Percentiles rank a stretch among this genome's conserved stretches.
Evolutionary conservation across 92 coral and sea anemone genomes (phyloP).

Genomic region (Desmophyllum pertusum): DNA sequence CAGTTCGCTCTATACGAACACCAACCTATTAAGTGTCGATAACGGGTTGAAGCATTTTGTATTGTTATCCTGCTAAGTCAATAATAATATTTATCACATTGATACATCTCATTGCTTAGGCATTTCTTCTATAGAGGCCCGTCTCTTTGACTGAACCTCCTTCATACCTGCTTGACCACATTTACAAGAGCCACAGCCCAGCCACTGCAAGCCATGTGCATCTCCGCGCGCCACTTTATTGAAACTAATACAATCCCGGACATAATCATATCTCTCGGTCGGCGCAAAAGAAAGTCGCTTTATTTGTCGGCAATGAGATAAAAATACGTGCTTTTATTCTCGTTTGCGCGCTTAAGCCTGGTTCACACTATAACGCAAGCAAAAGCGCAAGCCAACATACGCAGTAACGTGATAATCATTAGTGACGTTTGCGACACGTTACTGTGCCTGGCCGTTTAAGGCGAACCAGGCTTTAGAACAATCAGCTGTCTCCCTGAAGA

Average conservation of each 20-base stretch:
- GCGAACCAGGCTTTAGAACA: too few relatives aligned
- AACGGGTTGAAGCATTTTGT: background rate
- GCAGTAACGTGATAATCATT: too few relatives aligned
- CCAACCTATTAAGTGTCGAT: background rate
- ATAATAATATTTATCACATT: background rate
- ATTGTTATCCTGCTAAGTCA: background rate
- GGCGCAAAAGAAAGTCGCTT: background rate
- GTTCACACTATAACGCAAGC: too few relatives aligned
- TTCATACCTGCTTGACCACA: background rate
- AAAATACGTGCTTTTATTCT: background rate
- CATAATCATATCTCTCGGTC: background rate
- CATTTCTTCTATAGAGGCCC: background rate
- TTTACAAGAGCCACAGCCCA: background rate
- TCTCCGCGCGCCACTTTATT: background rate
- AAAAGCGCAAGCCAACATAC: too few relatives aligned
- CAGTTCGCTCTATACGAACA: background rate
- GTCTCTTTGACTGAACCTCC: background rate
- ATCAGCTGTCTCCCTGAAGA: too few relatives aligned
- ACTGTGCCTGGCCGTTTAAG: too few relatives aligned
- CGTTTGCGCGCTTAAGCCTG: background rate
- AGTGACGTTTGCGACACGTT: too few relatives aligned
- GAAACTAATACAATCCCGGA: background rate
- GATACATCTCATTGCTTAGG: background rate
- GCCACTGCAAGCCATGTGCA: background rate
- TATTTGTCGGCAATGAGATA: background rate